A percentile compares a stretch with the other conserved stretches of the same genome.
Evolutionary conservation across 2,797 vertebrate species (phyloP).

Genomic region (Synanceia verrucosa): DNA sequence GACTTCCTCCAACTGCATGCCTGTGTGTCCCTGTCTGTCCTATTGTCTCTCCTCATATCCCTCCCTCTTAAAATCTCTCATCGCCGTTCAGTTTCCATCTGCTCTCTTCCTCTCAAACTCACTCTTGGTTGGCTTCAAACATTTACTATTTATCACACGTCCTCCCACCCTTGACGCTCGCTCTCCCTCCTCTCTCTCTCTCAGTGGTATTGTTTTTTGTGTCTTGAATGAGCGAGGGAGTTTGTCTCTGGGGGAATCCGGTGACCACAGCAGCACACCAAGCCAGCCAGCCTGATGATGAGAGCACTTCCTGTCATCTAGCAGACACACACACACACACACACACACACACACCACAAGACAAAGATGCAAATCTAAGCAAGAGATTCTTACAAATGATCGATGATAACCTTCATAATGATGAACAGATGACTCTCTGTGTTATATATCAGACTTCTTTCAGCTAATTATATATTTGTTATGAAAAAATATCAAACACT

Average conservation of each 20-base stretch:
- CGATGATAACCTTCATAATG: not conserved
- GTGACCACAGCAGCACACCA: conserved; percentile 35
- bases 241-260: conserved; percentile 59
- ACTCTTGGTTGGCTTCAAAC: conserved; percentile 54
- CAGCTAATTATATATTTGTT: not conserved
- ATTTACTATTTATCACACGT: conserved; percentile 49
- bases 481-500: not conserved
- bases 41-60: conserved; percentile 66
- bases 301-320: conserved; percentile 62
- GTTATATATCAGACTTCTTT: not conserved
- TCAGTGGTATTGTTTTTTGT: conserved; percentile 75
- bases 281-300: conserved; percentile 57
- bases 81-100: conserved; percentile 63
- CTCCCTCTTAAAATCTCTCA: conserved; percentile 72
- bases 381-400: not conserved
- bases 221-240: conserved; percentile 77
- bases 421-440: not conserved
- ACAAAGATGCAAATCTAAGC: not conserved
- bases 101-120: conserved; percentile 69
- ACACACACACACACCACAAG: conserved; percentile 1
- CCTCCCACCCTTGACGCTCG: conserved; percentile 30
- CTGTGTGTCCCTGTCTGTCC: conserved; percentile 59
- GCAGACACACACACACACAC: conserved; percentile 25
- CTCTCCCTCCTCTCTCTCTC: not conserved
- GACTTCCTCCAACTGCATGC: conserved; percentile 73